These are phyloP conservation scores for Smittia aterrima DNA, from an alignment of 2,888 invertebrate genomes.

Conservation along the genomic window DNA sequence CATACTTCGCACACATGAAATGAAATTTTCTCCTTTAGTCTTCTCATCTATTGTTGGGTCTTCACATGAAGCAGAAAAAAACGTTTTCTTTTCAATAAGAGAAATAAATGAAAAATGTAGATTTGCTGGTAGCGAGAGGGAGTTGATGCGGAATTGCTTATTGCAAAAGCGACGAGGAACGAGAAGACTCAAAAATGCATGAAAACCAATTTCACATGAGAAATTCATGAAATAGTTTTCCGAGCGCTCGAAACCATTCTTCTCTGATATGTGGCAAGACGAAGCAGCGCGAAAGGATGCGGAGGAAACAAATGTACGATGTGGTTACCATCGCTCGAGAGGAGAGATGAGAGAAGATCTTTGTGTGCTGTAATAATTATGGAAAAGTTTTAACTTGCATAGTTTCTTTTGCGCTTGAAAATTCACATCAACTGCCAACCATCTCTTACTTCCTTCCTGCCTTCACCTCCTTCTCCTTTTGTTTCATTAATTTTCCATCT, in stretches of 20 bases:
- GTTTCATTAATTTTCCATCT: background rate
- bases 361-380: conserved; percentile 29
- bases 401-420: background rate
- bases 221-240: conserved; percentile 39
- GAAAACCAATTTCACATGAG: conserved; percentile 38
- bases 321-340: background rate
- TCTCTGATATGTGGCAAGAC: background rate
- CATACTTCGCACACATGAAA: background rate
- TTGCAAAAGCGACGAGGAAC: background rate
- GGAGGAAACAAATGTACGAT: background rate
- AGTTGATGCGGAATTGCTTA: background rate
- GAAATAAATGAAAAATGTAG: conserved; percentile 36
- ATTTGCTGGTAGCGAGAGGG: background rate
- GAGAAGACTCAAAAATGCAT: conserved; percentile 27
- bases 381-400: conserved; percentile 23
- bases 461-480: background rate
- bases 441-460: background rate
- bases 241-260: conserved; percentile 12
- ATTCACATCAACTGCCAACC: background rate
- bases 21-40: background rate
- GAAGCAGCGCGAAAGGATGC: background rate
- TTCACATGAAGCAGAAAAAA: conserved; percentile 10
- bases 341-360: background rate
- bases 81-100: background rate
- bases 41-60: conserved; percentile 23